Conservation (phyloP, 2,888 invertebrate genomes). For the Troilus luridus region DNA sequence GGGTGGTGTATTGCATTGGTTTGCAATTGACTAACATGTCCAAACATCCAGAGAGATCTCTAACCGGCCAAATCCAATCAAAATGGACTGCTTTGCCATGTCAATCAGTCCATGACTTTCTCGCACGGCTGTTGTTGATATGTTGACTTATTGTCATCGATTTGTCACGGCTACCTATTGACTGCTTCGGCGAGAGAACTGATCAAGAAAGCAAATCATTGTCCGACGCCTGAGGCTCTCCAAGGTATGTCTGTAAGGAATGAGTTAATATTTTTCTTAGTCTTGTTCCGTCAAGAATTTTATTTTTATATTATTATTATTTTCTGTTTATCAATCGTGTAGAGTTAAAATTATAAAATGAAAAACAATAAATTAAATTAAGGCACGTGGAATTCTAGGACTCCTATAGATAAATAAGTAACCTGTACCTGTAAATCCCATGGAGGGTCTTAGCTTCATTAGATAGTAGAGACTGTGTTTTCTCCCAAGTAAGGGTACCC, state of each 20-base stretch:
- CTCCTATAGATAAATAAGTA: too few species aligned
- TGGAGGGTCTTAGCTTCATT: too few species aligned
- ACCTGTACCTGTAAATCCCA: too few species aligned
- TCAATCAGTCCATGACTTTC: slow-evolving; percentile 34
- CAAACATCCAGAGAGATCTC: neutral
- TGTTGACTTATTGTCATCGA: slow-evolving; percentile 31
- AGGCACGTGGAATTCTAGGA: too few species aligned
- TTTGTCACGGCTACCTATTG: neutral
- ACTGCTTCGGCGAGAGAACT: neutral
- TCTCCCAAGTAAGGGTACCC: too few species aligned
- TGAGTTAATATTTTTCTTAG: neutral
- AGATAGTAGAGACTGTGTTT: too few species aligned
- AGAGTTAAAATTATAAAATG: neutral
- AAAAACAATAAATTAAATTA: too few species aligned
- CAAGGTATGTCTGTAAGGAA: neutral
- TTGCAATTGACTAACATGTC: neutral
- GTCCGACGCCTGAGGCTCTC: neutral
- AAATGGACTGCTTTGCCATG: slow-evolving; percentile 4
- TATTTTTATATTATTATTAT: neutral
- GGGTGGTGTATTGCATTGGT: neutral
- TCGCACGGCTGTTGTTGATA: neutral
- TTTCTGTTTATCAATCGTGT: neutral
- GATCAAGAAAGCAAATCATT: neutral
- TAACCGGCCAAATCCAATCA: slow-evolving; percentile 14
- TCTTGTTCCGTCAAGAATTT: neutral